Evolutionary conservation across 2,113 vertebrate species (phyloP).

Genomic region (Oncorhynchus tshawytscha): DNA sequence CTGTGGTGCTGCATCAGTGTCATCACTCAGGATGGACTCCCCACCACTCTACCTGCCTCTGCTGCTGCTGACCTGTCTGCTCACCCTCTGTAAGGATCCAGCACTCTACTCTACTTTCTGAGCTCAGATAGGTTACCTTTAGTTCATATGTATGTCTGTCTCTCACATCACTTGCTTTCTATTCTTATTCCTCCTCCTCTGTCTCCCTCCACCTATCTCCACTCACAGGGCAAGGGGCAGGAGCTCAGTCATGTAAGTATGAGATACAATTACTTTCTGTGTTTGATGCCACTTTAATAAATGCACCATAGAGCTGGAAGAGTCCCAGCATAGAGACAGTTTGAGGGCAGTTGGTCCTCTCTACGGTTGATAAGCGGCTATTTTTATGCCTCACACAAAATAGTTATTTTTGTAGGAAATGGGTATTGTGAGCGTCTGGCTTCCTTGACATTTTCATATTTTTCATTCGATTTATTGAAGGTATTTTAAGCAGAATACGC

Average conservation of each 20-base stretch:
- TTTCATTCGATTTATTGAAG: slow-evolving; percentile 21
- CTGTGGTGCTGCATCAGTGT: slow-evolving; percentile 5
- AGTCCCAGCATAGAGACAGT: slow-evolving; percentile 7
- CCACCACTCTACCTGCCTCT: slow-evolving; percentile 40
- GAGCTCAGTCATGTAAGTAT: slow-evolving; percentile 60
- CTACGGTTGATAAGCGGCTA: slow-evolving; percentile 17
- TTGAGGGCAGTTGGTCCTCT: slow-evolving; percentile 20
- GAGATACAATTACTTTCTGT: background rate
- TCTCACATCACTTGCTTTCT: slow-evolving; percentile 11
- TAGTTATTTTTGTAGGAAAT: slow-evolving; percentile 28
- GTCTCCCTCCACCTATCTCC: slow-evolving; percentile 2
- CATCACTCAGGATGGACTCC: slow-evolving; percentile 51
- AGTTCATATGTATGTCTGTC: background rate
- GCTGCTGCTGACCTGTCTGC: slow-evolving; percentile 36
- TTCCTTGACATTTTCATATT: slow-evolving; percentile 27
- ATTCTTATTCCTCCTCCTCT: background rate
- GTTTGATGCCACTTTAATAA: background rate
- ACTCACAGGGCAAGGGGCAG: slow-evolving; percentile 38
- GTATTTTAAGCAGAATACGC: slow-evolving; percentile 34
- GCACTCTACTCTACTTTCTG: background rate
- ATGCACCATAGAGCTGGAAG: background rate
- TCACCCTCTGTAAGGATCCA: slow-evolving; percentile 53
- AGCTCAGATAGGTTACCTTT: too few species aligned
- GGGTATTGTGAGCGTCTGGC: slow-evolving; percentile 12
- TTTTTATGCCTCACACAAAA: slow-evolving; percentile 39